Evolutionary conservation across 2,113 vertebrate genomes (phyloP), one percentile per base, ranked within the genome.

Genomic region (Lagopus muta): DNA sequence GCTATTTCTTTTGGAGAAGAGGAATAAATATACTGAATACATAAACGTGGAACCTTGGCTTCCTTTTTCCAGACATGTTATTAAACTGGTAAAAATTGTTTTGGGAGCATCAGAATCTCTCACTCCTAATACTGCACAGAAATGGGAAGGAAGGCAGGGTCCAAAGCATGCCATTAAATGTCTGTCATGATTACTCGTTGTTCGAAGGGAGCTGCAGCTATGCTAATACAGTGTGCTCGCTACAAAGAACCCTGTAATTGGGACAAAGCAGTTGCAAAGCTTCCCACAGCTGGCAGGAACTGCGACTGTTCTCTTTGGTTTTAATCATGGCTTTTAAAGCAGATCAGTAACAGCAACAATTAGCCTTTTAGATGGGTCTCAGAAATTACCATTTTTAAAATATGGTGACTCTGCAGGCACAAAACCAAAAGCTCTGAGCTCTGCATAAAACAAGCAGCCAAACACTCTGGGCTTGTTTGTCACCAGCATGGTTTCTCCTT

Each of bases 281-380:
- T 72, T 82, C 87, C 82, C 12, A 1, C 94, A 96, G 95, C 93
- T 93, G 91, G 94, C 95, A 95, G 95, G 89, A 96, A 93, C 92
- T 88, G 73, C 78, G 73, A n/a, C 96, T 93, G 80, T 83, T 96
- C 91, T 69, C 52, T 72, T 66, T n/a, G 61, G 74, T 57, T 94
- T 96, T 93, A 93, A 96, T 96, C 89, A 85, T 54, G 87, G 87
- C 79, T 96, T 95, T 96, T 93, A 93, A 86, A 93, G 75, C 91
- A 91, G 87, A 96, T 94, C 89, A 89, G 85, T 88, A 93, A 88
- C 95, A 95, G 94, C 85, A 95, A 89, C 85, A 92, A 94, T 95
- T 94, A 95, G 91, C 89, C 92, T 80, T 92, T 91, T 93, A 92
- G 89, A 95, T 60, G 89, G 89, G 93, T 64, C 95, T 80, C 94